Percentiles rank a stretch among this genome's conserved stretches.
phyloP scores from a whole-genome alignment of 2,113 vertebrate species.

The Globicephala melas region DNA sequence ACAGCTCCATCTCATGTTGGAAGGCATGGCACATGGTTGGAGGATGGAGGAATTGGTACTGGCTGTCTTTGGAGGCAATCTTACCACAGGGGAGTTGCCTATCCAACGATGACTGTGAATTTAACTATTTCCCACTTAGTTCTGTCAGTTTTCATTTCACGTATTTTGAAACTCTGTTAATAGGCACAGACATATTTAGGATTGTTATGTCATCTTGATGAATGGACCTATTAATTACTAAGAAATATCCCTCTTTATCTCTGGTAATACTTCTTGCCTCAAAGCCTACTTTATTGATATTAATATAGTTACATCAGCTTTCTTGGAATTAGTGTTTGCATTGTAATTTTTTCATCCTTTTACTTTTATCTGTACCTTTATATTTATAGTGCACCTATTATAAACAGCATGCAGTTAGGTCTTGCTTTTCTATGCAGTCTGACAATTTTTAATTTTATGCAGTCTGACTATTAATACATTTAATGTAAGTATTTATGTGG shows the following conservation, averaged over 20 bases:
- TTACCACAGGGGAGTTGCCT: neutral
- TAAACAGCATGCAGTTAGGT: neutral
- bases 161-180: neutral
- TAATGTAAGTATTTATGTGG: neutral
- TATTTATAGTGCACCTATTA: neutral
- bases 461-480: no score
- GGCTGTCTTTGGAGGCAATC: neutral
- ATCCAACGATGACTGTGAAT: neutral
- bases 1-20: neutral
- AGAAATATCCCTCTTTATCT: neutral
- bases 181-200: neutral
- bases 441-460: neutral
- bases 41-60: neutral
- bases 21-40: neutral
- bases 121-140: neutral
- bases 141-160: neutral
- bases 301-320: neutral
- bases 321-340: neutral
- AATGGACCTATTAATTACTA: neutral
- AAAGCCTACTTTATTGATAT: neutral
- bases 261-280: neutral
- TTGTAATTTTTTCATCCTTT: neutral
- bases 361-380: neutral
- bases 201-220: neutral
- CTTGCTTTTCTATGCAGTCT: neutral